Base-by-base conservation (phyloP, 2,113 vertebrate genomes). In the Myodes glareolus region DNA sequence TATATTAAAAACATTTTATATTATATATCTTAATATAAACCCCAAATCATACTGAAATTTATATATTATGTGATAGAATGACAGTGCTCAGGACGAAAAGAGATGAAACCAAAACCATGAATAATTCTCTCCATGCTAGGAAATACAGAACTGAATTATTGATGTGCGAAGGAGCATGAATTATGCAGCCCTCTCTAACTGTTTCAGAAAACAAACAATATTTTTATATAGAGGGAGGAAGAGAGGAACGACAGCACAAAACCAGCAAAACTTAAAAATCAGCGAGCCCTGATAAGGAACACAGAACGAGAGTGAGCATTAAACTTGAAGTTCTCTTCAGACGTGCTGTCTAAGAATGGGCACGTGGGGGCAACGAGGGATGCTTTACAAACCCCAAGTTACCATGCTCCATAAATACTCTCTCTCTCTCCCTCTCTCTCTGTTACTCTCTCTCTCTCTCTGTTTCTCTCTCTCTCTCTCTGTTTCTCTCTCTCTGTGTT, bases 71-170 rank as follows among this genome's bases (percentile, higher is more conserved):
- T 95, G 27, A 78, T 16, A 95, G 50, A 88, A 94, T 86, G 65
- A 92, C 39, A 94, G 33, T 72, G 7, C 42, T 86, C 36, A 36
- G 92, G 92, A 93, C n/a, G 88, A 88, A 90, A 81, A 25, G 9
- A 87, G 11, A 73, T 14, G 33, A 72, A 58, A 89, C 29, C 82
- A 8, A 90, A 93, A 87, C 7, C 7, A 63, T 55, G 55, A 85
- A 12, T 36, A 75, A 81, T 65, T 72, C 39, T 29, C 39, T 87
- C 82, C 33, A 29, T 80, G 68, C 90, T 68, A 90, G 52, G 50
- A 89, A 95, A 94, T n/a, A 86, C 1, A 80, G 21, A 92, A 42
- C 58, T 86, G 63, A 94, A 94, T 92, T 73, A 96, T 72, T 94
- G 42, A 76, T 47, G 42, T 33, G 1, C 75, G 88, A 80, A 91